These are phyloP conservation scores for Hephaestus fuliginosus DNA, from an alignment of 2,797 vertebrate genomes.

Conservation along the genomic window DNA sequence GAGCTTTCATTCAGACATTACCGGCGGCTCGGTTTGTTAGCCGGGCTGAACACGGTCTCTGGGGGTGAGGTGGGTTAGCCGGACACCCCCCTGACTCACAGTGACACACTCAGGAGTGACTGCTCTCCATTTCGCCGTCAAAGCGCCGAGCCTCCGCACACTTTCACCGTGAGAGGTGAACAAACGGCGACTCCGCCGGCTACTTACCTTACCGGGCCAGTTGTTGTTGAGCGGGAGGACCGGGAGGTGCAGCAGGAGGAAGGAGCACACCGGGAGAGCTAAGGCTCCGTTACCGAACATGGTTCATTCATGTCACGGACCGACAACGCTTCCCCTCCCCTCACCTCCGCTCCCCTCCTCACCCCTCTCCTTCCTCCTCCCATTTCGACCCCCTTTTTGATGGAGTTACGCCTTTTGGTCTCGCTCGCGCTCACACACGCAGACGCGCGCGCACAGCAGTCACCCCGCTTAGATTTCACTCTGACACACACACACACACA, in stretches of 20 bases:
- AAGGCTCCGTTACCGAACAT: slow-evolving; percentile 77
- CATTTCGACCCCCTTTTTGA: slow-evolving; percentile 35
- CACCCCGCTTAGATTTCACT: too few species aligned
- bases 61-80: too few species aligned
- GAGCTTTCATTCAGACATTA: not conserved
- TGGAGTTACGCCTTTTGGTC: slow-evolving; percentile 43
- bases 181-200: slow-evolving; percentile 3
- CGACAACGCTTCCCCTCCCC: slow-evolving; percentile 55
- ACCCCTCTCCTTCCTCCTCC: slow-evolving; percentile 44
- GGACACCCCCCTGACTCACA: not conserved
- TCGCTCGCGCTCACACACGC: not conserved
- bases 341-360: slow-evolving; percentile 43
- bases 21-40: not conserved
- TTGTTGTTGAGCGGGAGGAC: slow-evolving; percentile 45
- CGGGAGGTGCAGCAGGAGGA: slow-evolving; percentile 68
- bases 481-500: too few species aligned
- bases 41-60: too few species aligned
- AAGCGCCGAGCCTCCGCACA: too few species aligned
- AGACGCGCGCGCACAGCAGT: slow-evolving; percentile 3
- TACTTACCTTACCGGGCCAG: slow-evolving; percentile 72
- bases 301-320: slow-evolving; percentile 77
- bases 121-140: not conserved
- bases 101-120: slow-evolving; percentile 33
- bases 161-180: not conserved
- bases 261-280: slow-evolving; percentile 69